Evolutionary conservation across 1,140 invertebrate species (phyloP).

Genomic region (Calephelis nemesis): DNA sequence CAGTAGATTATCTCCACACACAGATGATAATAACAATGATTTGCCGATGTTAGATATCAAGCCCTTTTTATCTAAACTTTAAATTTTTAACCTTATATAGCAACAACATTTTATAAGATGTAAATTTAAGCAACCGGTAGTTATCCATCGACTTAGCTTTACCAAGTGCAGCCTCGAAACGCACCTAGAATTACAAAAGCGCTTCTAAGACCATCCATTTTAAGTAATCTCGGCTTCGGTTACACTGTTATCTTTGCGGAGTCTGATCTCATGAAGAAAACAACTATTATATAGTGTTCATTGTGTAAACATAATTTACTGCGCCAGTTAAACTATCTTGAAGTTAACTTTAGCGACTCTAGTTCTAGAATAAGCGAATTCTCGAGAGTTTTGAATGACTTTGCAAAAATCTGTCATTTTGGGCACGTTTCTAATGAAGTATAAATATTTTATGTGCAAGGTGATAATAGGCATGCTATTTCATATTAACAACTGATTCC

Average conservation of each 20-base stretch:
- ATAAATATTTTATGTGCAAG: too few relatives aligned
- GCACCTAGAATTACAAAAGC: constrained; percentile 11
- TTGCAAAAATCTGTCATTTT: too few relatives aligned
- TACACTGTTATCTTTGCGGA: constrained; percentile 11
- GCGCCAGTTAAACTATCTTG: not conserved
- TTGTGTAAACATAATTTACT: constrained; percentile 4
- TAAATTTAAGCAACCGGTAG: constrained; percentile 5
- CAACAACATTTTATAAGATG: not conserved
- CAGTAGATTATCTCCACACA: too few relatives aligned
- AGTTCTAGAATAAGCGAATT: too few relatives aligned
- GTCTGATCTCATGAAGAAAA: constrained; percentile 8
- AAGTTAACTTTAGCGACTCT: not conserved
- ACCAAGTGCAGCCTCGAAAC: constrained; percentile 4
- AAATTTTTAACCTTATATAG: not conserved
- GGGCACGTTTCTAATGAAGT: too few relatives aligned
- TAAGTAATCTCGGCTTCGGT: constrained; percentile 1
- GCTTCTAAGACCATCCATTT: not conserved
- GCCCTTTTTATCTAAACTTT: not conserved
- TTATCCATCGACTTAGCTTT: not conserved
- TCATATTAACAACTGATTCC: too few relatives aligned
- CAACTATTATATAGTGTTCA: constrained; percentile 2
- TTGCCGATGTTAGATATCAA: too few relatives aligned
- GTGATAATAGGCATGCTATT: too few relatives aligned
- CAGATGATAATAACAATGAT: too few relatives aligned
- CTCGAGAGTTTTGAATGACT: too few relatives aligned